Evolutionary conservation across 1,140 invertebrate genomes (phyloP).

Genomic region (Sinella curviseta): DNA sequence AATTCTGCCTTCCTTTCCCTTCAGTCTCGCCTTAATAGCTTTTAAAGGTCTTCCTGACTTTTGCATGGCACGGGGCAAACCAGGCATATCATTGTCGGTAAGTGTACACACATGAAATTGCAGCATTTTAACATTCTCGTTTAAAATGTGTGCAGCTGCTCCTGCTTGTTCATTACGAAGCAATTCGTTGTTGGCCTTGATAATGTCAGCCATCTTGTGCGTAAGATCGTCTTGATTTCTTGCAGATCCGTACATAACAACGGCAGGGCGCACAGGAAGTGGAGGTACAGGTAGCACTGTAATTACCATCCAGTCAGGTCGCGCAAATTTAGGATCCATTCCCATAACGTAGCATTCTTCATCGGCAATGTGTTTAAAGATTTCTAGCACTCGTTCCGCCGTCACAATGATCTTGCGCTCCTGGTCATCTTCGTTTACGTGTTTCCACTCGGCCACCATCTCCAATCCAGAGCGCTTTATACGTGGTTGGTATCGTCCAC

Average conservation of each 20-base stretch:
- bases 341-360: slow-evolving; percentile 95
- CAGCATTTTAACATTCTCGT: slow-evolving; percentile 96
- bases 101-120: slow-evolving; percentile 98
- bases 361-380: slow-evolving; percentile 60
- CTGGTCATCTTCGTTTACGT: slow-evolving; percentile 96
- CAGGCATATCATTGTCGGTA: slow-evolving; percentile 98
- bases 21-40: slow-evolving; percentile 87
- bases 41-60: slow-evolving; percentile 98
- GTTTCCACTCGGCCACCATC: slow-evolving; percentile 94
- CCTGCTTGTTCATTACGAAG: slow-evolving; percentile 92
- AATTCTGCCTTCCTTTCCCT: slow-evolving; percentile 96
- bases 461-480: slow-evolving; percentile 86
- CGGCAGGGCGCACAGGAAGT: slow-evolving; percentile 73
- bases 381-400: slow-evolving; percentile 70
- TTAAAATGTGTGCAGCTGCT: slow-evolving; percentile 92
- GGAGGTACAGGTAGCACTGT: slow-evolving; percentile 97
- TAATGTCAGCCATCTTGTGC: slow-evolving; percentile 97
- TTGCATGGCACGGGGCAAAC: slow-evolving; percentile 94
- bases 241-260: slow-evolving; percentile 98
- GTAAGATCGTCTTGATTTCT: slow-evolving; percentile 98
- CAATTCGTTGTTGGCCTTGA: slow-evolving; percentile 97
- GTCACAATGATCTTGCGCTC: slow-evolving; percentile 90
- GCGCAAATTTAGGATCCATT: slow-evolving; percentile 91
- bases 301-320: slow-evolving; percentile 99
- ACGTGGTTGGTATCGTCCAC: slow-evolving; percentile 94